Conservation (phyloP, 2,113 vertebrate species). For the Acrocephalus arundinaceus region DNA sequence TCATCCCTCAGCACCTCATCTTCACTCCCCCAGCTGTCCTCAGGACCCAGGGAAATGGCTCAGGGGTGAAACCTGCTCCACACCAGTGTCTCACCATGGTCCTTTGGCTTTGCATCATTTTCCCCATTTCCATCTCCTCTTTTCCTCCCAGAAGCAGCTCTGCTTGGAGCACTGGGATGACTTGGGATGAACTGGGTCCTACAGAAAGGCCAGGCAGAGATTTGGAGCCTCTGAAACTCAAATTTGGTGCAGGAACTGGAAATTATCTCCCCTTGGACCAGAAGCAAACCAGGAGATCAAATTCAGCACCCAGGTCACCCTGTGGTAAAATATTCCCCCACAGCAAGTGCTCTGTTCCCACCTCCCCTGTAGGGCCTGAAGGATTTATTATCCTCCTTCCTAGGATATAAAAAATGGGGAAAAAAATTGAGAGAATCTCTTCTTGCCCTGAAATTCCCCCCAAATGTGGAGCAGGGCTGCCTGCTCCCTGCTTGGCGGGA, state of each 20-base stretch:
- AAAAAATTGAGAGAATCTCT: background rate
- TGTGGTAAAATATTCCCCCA: background rate
- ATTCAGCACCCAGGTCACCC: background rate
- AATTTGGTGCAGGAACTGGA: background rate
- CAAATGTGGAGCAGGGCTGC: background rate
- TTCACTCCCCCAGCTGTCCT: background rate
- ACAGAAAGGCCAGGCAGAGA: background rate
- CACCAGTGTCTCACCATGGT: fast-evolving
- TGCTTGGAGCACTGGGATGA: background rate
- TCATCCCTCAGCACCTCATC: background rate
- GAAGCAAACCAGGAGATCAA: background rate
- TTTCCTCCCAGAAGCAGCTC: background rate
- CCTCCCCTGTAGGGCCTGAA: background rate
- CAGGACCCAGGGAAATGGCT: background rate
- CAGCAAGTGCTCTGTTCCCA: background rate
- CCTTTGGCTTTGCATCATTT: background rate
- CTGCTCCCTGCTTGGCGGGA: background rate
- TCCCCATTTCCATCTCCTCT: fast-evolving
- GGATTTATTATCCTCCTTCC: background rate
- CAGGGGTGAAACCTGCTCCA: background rate
- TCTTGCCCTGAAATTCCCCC: background rate
- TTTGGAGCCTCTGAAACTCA: background rate
- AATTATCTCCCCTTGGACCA: fast-evolving
- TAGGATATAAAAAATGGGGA: background rate
- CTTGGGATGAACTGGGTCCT: fast-evolving